Evolutionary conservation across 2,888 invertebrate genomes (phyloP).

Genomic region (Cantharis lateralis): DNA sequence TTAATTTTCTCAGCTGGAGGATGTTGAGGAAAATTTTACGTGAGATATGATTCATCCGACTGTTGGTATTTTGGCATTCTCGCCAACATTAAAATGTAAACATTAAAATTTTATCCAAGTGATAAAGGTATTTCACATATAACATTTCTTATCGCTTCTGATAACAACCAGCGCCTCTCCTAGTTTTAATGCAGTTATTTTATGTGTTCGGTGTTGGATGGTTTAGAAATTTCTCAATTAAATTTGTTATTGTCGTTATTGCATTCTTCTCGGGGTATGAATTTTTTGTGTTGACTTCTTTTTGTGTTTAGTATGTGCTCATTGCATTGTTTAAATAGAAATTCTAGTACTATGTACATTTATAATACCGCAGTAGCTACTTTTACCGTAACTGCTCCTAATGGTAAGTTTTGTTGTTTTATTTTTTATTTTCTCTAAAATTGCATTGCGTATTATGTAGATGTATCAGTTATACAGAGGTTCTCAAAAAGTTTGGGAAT

Average conservation of each 20-base stretch:
- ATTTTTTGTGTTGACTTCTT: background rate
- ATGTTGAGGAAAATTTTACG: background rate
- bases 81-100: background rate
- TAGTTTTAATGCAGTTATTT: background rate
- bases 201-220: background rate
- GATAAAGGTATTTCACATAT: background rate
- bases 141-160: background rate
- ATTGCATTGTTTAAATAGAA: slow-evolving; percentile 38
- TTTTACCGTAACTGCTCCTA: background rate
- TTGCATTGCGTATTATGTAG: background rate
- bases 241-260: background rate
- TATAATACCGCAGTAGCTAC: background rate
- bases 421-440: background rate
- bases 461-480: background rate
- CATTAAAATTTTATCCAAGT: background rate
- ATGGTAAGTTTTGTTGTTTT: slow-evolving; percentile 12
- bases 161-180: background rate
- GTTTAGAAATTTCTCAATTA: background rate
- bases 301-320: slow-evolving; percentile 35
- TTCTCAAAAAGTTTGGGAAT: background rate
- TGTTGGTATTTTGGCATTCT: background rate
- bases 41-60: background rate
- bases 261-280: background rate
- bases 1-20: background rate
- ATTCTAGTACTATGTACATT: slow-evolving; percentile 32